These are phyloP conservation scores for Cryptocheilus praepositus DNA, from an alignment of 2,888 invertebrate species.

Conservation along the genomic window DNA sequence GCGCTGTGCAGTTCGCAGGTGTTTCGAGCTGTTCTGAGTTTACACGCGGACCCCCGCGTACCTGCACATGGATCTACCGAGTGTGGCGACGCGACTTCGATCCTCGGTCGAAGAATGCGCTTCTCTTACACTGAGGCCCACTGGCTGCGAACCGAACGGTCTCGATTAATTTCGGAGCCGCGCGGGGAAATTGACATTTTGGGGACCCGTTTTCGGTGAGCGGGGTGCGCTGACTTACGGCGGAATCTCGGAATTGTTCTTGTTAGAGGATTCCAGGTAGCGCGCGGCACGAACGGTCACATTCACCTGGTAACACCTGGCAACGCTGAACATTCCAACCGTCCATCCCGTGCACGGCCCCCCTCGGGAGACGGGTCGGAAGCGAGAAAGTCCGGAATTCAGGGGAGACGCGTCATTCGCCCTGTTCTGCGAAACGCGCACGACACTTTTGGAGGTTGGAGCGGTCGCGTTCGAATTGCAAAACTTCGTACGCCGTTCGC, in stretches of 20 bases:
- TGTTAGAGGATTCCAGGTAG: constrained; percentile 40
- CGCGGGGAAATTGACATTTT: neutral
- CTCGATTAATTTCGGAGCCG: too few relatives aligned
- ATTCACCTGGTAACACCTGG: constrained; percentile 59
- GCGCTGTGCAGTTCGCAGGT: too few relatives aligned
- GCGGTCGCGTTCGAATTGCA: constrained; percentile 42
- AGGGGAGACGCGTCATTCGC: too few relatives aligned
- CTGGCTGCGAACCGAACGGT: too few relatives aligned
- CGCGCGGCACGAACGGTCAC: constrained; percentile 50
- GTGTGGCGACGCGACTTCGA: too few relatives aligned
- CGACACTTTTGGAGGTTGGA: neutral
- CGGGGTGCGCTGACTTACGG: neutral
- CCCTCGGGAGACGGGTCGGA: neutral
- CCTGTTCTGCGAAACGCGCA: too few relatives aligned
- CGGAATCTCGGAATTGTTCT: constrained; percentile 11
- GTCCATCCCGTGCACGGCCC: neutral
- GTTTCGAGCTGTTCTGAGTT: too few relatives aligned
- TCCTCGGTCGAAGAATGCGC: constrained; percentile 22
- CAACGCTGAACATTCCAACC: constrained; percentile 43
- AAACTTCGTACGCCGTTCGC: constrained; percentile 41
- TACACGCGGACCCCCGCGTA: too few relatives aligned
- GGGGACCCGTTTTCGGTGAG: neutral
- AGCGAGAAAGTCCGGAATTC: neutral
- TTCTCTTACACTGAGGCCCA: neutral
- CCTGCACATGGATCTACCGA: too few relatives aligned